phyloP scores from a whole-genome alignment of 2,797 vertebrate genomes.

The Chaunax sp. region DNA sequence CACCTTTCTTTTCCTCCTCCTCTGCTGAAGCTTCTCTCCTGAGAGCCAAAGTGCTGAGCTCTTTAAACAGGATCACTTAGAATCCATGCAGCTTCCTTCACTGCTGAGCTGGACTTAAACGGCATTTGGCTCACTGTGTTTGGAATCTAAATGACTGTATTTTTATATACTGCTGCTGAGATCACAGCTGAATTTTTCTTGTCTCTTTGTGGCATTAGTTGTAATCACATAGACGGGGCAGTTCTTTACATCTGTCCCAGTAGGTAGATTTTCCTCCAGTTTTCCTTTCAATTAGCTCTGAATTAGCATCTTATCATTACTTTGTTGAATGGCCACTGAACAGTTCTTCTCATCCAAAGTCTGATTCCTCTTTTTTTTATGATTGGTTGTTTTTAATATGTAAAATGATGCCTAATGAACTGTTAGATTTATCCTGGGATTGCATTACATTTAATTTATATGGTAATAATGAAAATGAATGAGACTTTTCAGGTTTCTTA shows the following conservation, averaged over 20 bases:
- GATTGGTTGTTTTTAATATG: no score
- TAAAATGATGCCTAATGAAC: no score
- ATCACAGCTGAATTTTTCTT: neutral
- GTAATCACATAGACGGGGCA: constrained; percentile 1
- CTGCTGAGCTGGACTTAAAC: constrained; percentile 43
- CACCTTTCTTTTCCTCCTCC: constrained; percentile 48
- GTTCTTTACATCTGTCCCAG: neutral
- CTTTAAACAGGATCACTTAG: constrained; percentile 63
- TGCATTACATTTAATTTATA: neutral
- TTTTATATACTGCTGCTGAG: constrained; percentile 4
- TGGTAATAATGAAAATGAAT: no score
- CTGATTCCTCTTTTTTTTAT: neutral
- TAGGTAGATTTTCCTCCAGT: neutral
- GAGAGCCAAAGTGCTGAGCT: constrained; percentile 58
- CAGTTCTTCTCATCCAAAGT: neutral
- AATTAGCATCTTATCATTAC: neutral
- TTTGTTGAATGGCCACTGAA: neutral
- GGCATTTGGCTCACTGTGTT: constrained; percentile 19
- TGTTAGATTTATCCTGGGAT: no score
- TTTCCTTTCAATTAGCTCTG: neutral
- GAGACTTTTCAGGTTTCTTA: no score
- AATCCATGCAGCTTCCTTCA: constrained; percentile 38
- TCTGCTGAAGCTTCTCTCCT: constrained; percentile 48
- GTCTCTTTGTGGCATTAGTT: neutral
- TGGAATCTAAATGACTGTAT: constrained; percentile 32